Base-by-base conservation (phyloP, 2,113 vertebrate species). In the Strigops habroptila region DNA sequence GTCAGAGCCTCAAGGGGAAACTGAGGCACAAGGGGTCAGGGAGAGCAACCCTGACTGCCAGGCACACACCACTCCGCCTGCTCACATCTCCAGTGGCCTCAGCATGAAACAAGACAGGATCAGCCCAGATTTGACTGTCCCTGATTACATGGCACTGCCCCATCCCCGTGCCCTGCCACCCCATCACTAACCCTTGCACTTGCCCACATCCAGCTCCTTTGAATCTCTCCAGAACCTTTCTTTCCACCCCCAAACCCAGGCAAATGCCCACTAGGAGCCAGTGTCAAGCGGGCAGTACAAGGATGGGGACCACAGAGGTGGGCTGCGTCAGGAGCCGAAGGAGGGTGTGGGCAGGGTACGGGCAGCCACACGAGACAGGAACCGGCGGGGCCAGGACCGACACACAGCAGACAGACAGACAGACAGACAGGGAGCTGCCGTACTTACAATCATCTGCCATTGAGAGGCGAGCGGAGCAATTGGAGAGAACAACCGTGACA, bases 381-480 rank as follows among this genome's bases (percentile, higher is more conserved):
- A 98, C 97, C 62, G 95, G 97, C 96, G 98, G 89, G 96, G 98
- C 98, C 93, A 95, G 96, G 95, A 97, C 97, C 88, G 93, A 98
- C 98, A 98, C 95, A 98, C 97, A 98, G 98, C 97, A 39, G 97
- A 98, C 97, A 98, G 97, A 99, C 99, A 99, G 98, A 99, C 98
- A 98, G 97, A 99, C 98, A 99, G 98, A 96, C 85, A 97, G 74
- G 91, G 97, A 87, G 98, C 98, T 98, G 98, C 98, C 98, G 98
- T 99, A 99, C 99, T 99, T 99, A 99, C 99, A 99, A 99, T 99
- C 99, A 99, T 99, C 99, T 99, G 99, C 97, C 98, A 97, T 97
- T 96, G 94, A 94, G 93, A 89, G 94, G 95, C 43, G 82, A 96
- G 97, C 90, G 59, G 96, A 97, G 92, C 96, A 96, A 96, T 96